Conservation (phyloP, 2,888 invertebrate genomes). For the Eudasyphora cyanicolor region DNA sequence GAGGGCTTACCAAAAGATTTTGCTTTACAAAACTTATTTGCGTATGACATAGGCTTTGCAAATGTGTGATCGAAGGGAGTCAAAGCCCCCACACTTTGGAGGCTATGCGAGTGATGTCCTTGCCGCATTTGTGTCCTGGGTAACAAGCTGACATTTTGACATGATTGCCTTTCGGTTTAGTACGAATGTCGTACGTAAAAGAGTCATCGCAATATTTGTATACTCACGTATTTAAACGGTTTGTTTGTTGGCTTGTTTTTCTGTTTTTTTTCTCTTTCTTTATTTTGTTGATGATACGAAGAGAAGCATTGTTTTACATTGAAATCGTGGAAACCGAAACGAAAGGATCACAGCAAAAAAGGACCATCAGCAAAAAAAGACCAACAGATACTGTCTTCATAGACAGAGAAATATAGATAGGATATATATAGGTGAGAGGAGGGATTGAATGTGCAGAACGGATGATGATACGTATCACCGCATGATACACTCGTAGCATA, state of each 20-base stretch:
- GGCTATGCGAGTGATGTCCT: background rate
- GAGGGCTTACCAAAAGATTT: constrained; percentile 52
- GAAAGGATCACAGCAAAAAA: constrained; percentile 2
- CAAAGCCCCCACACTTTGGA: background rate
- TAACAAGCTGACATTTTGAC: constrained; percentile 53
- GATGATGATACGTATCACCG: constrained; percentile 5
- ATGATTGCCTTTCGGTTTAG: constrained; percentile 54
- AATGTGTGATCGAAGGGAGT: constrained; percentile 21
- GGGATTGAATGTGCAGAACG: constrained; percentile 20
- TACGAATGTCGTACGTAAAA: constrained; percentile 30
- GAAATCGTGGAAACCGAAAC: background rate
- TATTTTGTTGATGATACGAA: constrained; percentile 60
- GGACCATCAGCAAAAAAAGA: background rate
- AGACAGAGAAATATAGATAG: background rate
- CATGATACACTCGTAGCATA: constrained; percentile 47
- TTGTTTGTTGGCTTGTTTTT: constrained; percentile 55
- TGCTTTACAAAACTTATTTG: background rate
- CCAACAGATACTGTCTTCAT: constrained; percentile 2
- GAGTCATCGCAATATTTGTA: constrained; percentile 33
- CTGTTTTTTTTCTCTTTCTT: too few relatives aligned
- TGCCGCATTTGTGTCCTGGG: constrained; percentile 25
- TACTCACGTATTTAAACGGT: constrained; percentile 62
- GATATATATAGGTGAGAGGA: background rate
- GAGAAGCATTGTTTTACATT: constrained; percentile 58
- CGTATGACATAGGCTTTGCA: constrained; percentile 55